Base-by-base conservation (phyloP, 2,113 vertebrate species). In the Myotis brandtii region DNA sequence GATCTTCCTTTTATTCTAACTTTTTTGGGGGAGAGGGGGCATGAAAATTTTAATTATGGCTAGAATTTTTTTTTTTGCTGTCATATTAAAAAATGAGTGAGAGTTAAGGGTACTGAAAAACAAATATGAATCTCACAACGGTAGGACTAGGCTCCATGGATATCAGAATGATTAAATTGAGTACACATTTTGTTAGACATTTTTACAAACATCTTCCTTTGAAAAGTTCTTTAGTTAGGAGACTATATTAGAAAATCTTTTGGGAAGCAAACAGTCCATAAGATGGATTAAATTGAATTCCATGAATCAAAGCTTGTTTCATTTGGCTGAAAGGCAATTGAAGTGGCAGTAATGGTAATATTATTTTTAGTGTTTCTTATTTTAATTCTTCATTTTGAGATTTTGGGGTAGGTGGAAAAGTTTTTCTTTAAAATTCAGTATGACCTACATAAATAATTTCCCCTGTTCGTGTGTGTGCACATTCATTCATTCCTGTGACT, bases 231-330 rank as follows among this genome's bases (percentile, higher is more conserved):
- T 79, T 87, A 88, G 16, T 81, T 67, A 90, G 7, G 17, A 92
- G 70, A 87, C 16, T 75, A 10, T 84, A 32, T 85, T 91, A 86
- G 92, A 94, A 88, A 81, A 54, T 75, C 62, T 69, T 72, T 88
- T 48, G 56, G 43, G 52, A 81, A 34, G 73, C 93, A 93, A 54
- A 34, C 48, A 83, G 75, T 48, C 93, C 96, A 96, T 97, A 96
- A 96, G 96, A 97, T 95, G 96, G 94, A 98, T 96, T 94, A 95
- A 92, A n/a, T 96, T 85, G 92, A 70, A 92, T 89, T 83, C 16
- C 64, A 1, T 66, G 13, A 95, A 21, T 72, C n/a, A 95, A 75
- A 81, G 11, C 8, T 94, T 94, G 25, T 92, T 91, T 94, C 50
- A 43, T 77, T 75, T 84, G 83, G 16, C 34, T 69, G 46, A 66